phyloP scores from a whole-genome alignment of 2,113 vertebrate genomes.

The Chascanopsetta lugubris region DNA sequence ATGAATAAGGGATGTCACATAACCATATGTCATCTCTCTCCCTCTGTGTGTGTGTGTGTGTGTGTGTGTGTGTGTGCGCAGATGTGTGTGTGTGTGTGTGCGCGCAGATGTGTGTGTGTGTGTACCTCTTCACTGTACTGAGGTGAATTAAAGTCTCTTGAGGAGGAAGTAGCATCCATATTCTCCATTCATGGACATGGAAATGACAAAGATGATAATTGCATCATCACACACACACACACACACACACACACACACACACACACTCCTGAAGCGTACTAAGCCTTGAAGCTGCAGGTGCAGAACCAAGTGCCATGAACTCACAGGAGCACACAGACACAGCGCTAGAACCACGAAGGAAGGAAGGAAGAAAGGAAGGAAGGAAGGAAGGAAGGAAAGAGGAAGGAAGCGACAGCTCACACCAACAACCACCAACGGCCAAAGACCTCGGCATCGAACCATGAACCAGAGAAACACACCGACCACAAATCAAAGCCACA shows the following conservation, averaged over 20 bases:
- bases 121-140: constrained; percentile 83
- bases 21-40: constrained; percentile 42
- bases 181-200: constrained; percentile 80
- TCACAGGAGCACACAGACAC: constrained; percentile 39
- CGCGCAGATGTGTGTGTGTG: not conserved
- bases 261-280: constrained; percentile 32
- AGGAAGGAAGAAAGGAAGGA: constrained; percentile 30
- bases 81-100: constrained; percentile 18
- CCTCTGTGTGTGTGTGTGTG: not conserved
- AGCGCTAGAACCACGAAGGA: constrained; percentile 14
- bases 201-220: constrained; percentile 76
- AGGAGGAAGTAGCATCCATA: constrained; percentile 82
- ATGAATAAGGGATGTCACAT: constrained; percentile 45
- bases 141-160: constrained; percentile 84
- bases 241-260: constrained; percentile 49
- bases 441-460: constrained; percentile 27
- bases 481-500: constrained; percentile 34
- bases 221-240: constrained; percentile 50
- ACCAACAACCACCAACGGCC: constrained; percentile 35
- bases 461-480: constrained; percentile 33
- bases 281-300: constrained; percentile 44
- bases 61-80: constrained; percentile 26
- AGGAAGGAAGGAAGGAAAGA: constrained; percentile 34
- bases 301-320: constrained; percentile 16
- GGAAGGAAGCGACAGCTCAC: constrained; percentile 32